Percentiles rank a stretch among this genome's conserved stretches.
Evolutionary conservation across 2,888 invertebrate genomes (phyloP).

Genomic region (Agriopis aurantiaria): DNA sequence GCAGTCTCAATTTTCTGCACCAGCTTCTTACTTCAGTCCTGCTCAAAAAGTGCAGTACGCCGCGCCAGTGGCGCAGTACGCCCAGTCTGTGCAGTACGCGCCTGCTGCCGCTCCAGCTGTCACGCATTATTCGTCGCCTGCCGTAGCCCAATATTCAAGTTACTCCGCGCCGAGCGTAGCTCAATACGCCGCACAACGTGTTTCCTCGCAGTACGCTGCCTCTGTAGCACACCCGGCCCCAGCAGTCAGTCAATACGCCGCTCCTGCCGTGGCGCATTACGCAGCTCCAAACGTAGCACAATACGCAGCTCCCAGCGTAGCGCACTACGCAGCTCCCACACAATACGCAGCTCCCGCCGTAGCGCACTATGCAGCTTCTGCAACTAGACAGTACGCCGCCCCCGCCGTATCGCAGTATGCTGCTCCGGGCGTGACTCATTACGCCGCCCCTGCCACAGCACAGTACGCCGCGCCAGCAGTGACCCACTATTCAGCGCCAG

Average conservation of each 20-base stretch:
- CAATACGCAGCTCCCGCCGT: slow-evolving; percentile 34
- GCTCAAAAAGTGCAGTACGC: slow-evolving; percentile 34
- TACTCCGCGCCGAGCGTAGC: slow-evolving; percentile 51
- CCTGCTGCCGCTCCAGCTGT: slow-evolving; percentile 38
- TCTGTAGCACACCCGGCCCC: slow-evolving; percentile 57
- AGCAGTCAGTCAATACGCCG: slow-evolving; percentile 55
- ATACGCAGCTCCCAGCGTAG: slow-evolving; percentile 47
- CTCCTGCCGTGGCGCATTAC: slow-evolving; percentile 59
- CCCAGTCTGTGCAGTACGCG: slow-evolving; percentile 41
- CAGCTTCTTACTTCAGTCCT: slow-evolving; percentile 56
- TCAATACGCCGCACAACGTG: slow-evolving; percentile 50
- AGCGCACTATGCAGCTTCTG: slow-evolving; percentile 38
- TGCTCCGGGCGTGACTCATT: slow-evolving; percentile 56
- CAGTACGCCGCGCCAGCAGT: slow-evolving; percentile 32
- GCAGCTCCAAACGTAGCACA: slow-evolving; percentile 49
- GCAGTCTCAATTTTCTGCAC: slow-evolving; percentile 47
- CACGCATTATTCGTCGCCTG: slow-evolving; percentile 49
- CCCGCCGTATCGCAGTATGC: slow-evolving; percentile 57
- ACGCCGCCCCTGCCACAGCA: slow-evolving; percentile 46
- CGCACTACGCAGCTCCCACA: slow-evolving; percentile 30
- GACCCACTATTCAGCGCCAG: slow-evolving; percentile 40
- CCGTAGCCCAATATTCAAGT: slow-evolving; percentile 59
- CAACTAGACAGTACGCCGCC: slow-evolving; percentile 50
- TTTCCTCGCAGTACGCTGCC: slow-evolving; percentile 53
- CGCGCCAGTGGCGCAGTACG: slow-evolving; percentile 37